Base-by-base conservation (phyloP, 2,113 vertebrate species). In the Atrichornis clamosus region DNA sequence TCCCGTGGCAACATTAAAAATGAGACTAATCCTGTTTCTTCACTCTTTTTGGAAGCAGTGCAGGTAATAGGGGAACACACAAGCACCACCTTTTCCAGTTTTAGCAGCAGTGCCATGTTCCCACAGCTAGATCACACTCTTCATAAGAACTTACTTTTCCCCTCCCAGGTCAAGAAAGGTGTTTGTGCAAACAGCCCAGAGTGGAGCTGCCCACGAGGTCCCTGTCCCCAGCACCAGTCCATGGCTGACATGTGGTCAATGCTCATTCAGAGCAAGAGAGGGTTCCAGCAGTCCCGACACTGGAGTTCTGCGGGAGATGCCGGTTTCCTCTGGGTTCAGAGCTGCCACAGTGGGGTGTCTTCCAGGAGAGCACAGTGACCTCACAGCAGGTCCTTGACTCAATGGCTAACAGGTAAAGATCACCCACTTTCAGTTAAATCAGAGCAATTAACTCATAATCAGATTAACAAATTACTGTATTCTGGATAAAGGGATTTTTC, bases 401-500 rank as follows among this genome's bases (percentile, higher is more conserved):
- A 35, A 2, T 22, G 63, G 94, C 94, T 96, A 94, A 93, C 67
- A 84, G n/a, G 77, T 84, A 92, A 30, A 89, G 33, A 70, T 87
- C 92, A 32, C 53, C 32, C 69, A 46, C 74, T 86, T 80, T 2
- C 49, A 58, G 58, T 81, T 72, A 70, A 95, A 91, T n/a, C 75
- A 65, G 35, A 87, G 67, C 93, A 91, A 87, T 96, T 96, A 93
- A 59, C 44, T 19, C 73, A 46, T 89, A 77, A 94, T 85, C 83
- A 89, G 95, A 80, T 96, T 87, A 90, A 86, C 77, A 32, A 69
- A 95, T 63, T n/a, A 19, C 73, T 64, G 41, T 77, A 28, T 84
- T 82, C 39, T 56, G 85, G 81, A 91, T 92, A 70, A 95, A 96
- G 76, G 86, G 88, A 50, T 78, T 92, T 97, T 80, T 89, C 84